Evolutionary conservation across 2,888 invertebrate species (phyloP), one percentile per base, ranked within the genome.

Genomic region (Hirtodrosophila cameraria): DNA sequence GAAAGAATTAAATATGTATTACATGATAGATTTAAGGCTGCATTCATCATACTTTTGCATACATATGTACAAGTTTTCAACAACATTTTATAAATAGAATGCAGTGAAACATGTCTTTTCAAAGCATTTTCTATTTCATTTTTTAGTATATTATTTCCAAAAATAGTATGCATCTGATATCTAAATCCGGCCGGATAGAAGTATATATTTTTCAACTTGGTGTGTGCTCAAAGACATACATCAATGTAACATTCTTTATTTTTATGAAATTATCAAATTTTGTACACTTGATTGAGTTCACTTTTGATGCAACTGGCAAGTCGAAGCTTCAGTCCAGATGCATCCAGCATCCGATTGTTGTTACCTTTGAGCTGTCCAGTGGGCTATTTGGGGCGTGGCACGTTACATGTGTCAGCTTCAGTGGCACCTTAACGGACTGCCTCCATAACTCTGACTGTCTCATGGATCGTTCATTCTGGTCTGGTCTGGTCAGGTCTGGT

Each of bases 201-300:
- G n/a, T n/a, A n/a, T n/a, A n/a, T n/a, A n/a, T n/a, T n/a, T n/a
- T n/a, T n/a, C n/a, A n/a, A n/a, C n/a, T n/a, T n/a, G n/a, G n/a
- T n/a, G n/a, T n/a, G n/a, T n/a, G n/a, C n/a, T n/a, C 20, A 30
- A 43, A 31, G 38, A 31, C 43, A 18, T n/a, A 23, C 25, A 8
- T 30, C 27, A 27, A 6, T 42, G 12, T 42, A 33, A 45, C 23
- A 8, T 18, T 13, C 25, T 35, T 54, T 45, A 63, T 66, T 55
- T 66, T 55, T 31, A 41, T 36, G 16, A 65, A 67, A 70, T 79
- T 65, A 81, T 53, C 72, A 72, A 75, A 86, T 80, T 83, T 67
- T 50, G 52, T 66, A 49, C 80, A 86, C 68, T 65, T 83, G 83
- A 83, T 86, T 86, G 86, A 86, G 69, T 86, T 83, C 80, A 86